Evolutionary conservation across 2,888 invertebrate species (phyloP), one percentile per base, ranked within the genome.

Genomic region (Branchipolynoe longqiensis): DNA sequence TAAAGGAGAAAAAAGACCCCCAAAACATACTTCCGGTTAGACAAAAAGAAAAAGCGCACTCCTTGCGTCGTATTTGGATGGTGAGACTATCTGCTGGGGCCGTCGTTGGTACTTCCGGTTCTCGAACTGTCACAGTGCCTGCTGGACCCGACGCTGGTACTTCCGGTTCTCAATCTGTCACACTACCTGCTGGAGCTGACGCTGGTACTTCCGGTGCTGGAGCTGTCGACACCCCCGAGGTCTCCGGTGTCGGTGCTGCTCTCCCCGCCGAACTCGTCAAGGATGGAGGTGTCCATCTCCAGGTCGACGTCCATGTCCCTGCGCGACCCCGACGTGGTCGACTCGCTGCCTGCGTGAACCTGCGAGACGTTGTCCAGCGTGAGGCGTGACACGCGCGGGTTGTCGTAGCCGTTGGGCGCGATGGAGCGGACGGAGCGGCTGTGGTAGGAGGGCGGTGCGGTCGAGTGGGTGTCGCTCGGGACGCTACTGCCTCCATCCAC

Each of bases 351-450:
- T 38, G 22, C 36, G 69, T 69, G 69, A 3, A 69, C 25, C 69
- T 69, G 69, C 69, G 69, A 69, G 36, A 69, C 69, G 69, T 69
- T 14, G 36, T 69, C 69, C 14, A 69, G 69, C 0, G 69, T 69
- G 48, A 18, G 8, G 14, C 25, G 62, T 33, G 69, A 36, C 36
- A 69, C 18, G 69, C 18, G 38, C 14, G n/a, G 69, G 69, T 36
- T 69, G 14, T 31, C 33, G 69, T 69, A 69, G 12, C 22, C 14
- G 38, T 69, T 69, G 3, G 69, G 69, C 1, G 69, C 69, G 33
- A 69, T 69, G 36, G 69, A 31, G 18, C 36, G 69, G 58, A 14
- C 14, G 8, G 48, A 48, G 58, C 58, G 58, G 38, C 69, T 69
- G 36, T 69, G 69, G 38, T 69, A 69, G 69, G 69, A 38, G 3